phyloP scores from a whole-genome alignment of 2,888 invertebrate species.

The Drosophila stalkeri region DNA sequence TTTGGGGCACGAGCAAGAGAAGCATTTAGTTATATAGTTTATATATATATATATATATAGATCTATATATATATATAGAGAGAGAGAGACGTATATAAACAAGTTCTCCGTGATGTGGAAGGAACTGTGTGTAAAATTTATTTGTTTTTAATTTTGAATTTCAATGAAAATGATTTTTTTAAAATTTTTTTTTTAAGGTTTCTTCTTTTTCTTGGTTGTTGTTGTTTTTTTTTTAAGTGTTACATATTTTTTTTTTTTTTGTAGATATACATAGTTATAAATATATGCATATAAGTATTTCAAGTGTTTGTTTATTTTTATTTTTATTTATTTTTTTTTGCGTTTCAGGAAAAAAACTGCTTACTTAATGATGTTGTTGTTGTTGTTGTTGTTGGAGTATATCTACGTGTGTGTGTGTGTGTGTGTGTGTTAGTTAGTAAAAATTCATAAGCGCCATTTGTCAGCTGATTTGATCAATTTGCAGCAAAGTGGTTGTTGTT shows the following conservation, averaged over 20 bases:
- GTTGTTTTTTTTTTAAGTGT: not conserved
- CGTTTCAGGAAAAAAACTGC: slow-evolving; percentile 41
- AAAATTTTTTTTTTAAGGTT: not conserved
- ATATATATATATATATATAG: slow-evolving; percentile 1
- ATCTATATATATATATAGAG: not conserved
- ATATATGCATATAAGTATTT: slow-evolving; percentile 41
- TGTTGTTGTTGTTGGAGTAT: slow-evolving; percentile 11
- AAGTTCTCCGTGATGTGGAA: slow-evolving; percentile 10
- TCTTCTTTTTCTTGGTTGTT: not conserved
- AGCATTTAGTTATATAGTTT: slow-evolving; percentile 19
- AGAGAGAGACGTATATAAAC: not conserved
- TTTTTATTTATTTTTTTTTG: too few species aligned
- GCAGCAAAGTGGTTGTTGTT: not conserved
- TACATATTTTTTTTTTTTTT: slow-evolving; percentile 4
- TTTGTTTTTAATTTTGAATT: not conserved
- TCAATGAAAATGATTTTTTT: slow-evolving; percentile 12
- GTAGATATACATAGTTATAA: slow-evolving; percentile 23
- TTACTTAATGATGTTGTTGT: slow-evolving; percentile 33
- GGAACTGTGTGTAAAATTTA: slow-evolving; percentile 10
- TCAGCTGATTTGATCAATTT: slow-evolving; percentile 55
- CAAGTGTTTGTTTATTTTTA: too few species aligned
- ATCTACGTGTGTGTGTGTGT: slow-evolving; percentile 10
- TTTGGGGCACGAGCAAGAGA: slow-evolving; percentile 50
- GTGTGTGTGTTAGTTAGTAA: slow-evolving; percentile 39
- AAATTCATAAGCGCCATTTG: slow-evolving; percentile 77